phyloP scores from a whole-genome alignment of 2,113 vertebrate species.

The Delphinus delphis region DNA sequence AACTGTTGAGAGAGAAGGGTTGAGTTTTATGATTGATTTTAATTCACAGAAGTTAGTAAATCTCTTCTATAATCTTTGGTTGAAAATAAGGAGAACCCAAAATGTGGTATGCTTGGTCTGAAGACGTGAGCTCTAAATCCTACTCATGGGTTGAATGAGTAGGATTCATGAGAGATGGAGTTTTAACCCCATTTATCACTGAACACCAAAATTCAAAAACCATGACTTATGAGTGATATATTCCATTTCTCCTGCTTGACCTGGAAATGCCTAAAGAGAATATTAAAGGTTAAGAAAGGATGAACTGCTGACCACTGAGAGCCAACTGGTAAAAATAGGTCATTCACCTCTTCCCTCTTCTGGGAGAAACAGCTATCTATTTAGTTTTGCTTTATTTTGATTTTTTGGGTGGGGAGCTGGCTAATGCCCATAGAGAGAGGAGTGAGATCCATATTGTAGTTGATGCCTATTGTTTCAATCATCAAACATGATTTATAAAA shows the following conservation, averaged over 20 bases:
- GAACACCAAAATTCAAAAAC: background rate
- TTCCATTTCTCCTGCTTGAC: background rate
- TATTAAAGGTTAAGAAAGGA: background rate
- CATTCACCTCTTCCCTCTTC: background rate
- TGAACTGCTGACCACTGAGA: background rate
- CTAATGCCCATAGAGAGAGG: background rate
- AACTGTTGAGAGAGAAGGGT: background rate
- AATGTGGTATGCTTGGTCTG: background rate
- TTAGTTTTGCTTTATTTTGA: background rate
- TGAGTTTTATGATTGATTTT: background rate
- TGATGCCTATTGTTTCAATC: background rate
- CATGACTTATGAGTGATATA: fast-evolving
- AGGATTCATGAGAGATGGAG: background rate
- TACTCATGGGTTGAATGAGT: background rate
- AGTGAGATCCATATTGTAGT: background rate
- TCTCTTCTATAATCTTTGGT: background rate
- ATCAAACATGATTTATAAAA: background rate
- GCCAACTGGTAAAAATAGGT: background rate
- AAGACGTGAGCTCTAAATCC: background rate
- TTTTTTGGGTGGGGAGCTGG: background rate
- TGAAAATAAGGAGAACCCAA: background rate
- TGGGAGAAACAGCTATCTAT: background rate
- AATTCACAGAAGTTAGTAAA: background rate
- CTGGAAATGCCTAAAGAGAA: background rate
- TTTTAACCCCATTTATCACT: background rate